phyloP scores from a whole-genome alignment of 2,888 invertebrate species.

The Coleophora deauratella region DNA sequence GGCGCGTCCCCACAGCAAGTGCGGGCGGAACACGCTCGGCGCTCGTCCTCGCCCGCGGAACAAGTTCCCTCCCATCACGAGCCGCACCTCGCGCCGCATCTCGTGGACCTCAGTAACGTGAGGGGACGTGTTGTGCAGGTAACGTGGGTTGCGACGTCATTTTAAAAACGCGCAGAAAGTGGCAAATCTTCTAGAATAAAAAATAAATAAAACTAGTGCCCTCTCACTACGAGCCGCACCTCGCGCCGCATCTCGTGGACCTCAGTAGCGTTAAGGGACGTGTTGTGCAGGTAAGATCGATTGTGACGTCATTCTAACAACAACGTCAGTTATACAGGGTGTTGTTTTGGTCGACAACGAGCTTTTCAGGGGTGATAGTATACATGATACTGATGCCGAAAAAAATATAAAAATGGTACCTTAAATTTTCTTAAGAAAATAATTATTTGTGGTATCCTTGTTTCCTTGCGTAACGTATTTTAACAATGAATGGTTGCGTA shows the following conservation, averaged over 20 bases:
- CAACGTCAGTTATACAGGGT: no score
- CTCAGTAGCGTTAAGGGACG: constrained; percentile 75
- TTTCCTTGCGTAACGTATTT: no score
- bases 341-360: no score
- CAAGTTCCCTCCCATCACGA: constrained; percentile 9
- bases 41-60: constrained; percentile 28
- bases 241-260: constrained; percentile 76
- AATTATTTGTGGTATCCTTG: no score
- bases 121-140: constrained; percentile 78
- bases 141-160: constrained; percentile 4
- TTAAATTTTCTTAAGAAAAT: no score
- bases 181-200: no score
- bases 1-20: constrained; percentile 78
- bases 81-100: constrained; percentile 71
- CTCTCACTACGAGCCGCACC: constrained; percentile 35
- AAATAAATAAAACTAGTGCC: constrained; percentile 3
- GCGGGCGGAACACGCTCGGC: constrained; percentile 68
- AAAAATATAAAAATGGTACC: no score
- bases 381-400: no score
- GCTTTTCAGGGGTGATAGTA: no score
- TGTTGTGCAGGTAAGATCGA: constrained; percentile 73
- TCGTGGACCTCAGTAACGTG: constrained; percentile 77
- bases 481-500: no score
- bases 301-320: not conserved
- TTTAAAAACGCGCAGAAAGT: no score